Conservation (phyloP, 2,888 invertebrate species). For the Amphipoea lucens region DNA sequence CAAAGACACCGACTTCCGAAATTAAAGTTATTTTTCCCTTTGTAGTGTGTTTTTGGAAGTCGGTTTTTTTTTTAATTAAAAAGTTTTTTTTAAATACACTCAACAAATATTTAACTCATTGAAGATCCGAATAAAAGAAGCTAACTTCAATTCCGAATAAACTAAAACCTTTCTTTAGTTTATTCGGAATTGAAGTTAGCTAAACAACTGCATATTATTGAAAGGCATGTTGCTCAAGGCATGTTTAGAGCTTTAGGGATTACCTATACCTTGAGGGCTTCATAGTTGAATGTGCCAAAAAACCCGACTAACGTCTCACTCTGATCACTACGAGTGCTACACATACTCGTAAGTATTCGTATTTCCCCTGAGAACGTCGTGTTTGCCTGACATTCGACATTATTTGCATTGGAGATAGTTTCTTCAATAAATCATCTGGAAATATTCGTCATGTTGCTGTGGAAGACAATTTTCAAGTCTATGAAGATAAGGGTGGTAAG, state of each 20-base stretch:
- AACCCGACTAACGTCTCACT: not conserved
- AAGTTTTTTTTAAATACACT: not conserved
- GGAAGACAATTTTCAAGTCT: not conserved
- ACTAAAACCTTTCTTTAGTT: too few relatives aligned
- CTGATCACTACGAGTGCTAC: not conserved
- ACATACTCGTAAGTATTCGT: slow-evolving; percentile 15
- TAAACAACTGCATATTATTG: not conserved
- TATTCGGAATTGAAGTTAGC: too few relatives aligned
- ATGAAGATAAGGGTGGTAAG: not conserved
- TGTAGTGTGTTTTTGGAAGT: too few relatives aligned
- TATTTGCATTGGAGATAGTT: slow-evolving; percentile 49
- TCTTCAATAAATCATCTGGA: slow-evolving; percentile 30
- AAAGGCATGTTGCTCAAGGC: not conserved
- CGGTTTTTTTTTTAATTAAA: too few relatives aligned
- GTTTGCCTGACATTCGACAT: slow-evolving; percentile 41
- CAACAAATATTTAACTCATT: not conserved
- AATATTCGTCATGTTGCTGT: slow-evolving; percentile 15
- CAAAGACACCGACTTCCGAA: too few relatives aligned
- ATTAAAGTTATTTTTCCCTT: too few relatives aligned
- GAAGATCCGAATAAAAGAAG: not conserved
- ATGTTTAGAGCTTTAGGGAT: not conserved
- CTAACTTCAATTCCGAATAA: not conserved
- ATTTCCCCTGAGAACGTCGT: slow-evolving; percentile 47
- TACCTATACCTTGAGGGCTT: not conserved
- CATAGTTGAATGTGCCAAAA: slow-evolving; percentile 8